Base-by-base conservation (phyloP, 2,113 vertebrate species). In the Tragelaphus buxtoni region DNA sequence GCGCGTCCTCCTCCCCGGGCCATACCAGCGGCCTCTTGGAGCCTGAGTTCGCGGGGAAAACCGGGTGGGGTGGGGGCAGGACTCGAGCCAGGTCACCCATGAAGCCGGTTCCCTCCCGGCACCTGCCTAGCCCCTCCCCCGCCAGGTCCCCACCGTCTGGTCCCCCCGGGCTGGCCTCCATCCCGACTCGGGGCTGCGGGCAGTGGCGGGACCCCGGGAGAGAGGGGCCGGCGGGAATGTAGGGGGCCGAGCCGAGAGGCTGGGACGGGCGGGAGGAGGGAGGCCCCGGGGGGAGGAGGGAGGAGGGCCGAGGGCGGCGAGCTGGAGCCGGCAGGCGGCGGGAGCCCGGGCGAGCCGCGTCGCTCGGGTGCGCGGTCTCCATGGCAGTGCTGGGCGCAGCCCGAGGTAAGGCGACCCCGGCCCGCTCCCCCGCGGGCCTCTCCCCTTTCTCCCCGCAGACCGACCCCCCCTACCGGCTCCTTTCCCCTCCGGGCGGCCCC, bases 351-450 rank as follows among this genome's bases (percentile, higher is more conserved):
- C 82, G 81, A 88, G 95, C 82, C 45, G 94, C 63, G 92, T 83
- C 88, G 96, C 60, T 61, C 60, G 28, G 96, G 98, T 97, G 98
- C 89, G 97, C 91, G 69, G 97, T 98, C 98, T 98, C 96, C 98
- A 95, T 89, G 91, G 98, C 98, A 82, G 98, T 95, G 92, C 89
- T 2, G 56, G 96, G 89, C 86, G 53, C 97, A 84, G 88, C 88
- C 55, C 4, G 96, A 98, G 98, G 98, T 98, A 97, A 97, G 98
- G 61, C 58, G 96, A 97, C 97, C 98, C 98, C 60, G 3, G 86
- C 94, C 90, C 95, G 0, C 61, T 11, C 45, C 92, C 81, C 58
- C 2, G 69, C 13, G 42, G 47, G 28, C 56, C 45, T 76, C 60
- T 47, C 95, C 91, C 16, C 51, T 5, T 49, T 22, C 77, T 56